Evolutionary conservation across 2,797 vertebrate genomes (phyloP).

Genomic region (Fringilla coelebs): DNA sequence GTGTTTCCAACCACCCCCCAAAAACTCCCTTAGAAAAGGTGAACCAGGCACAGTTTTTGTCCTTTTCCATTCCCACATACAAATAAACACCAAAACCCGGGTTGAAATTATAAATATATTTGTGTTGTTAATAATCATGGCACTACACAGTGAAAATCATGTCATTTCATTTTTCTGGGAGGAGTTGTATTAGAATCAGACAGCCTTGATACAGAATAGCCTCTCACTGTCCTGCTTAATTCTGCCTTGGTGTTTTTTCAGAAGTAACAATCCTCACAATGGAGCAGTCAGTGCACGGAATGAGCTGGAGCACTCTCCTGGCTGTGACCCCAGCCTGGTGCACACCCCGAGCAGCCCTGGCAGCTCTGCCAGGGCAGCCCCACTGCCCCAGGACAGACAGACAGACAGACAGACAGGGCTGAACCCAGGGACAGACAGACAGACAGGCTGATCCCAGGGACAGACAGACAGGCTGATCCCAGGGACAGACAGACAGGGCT

Average conservation of each 20-base stretch:
- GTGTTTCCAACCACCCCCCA: background rate
- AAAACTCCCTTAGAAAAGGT: background rate
- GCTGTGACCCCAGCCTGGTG: background rate
- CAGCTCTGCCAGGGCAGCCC: background rate
- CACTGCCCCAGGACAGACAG: too few species aligned
- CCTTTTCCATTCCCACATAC: background rate
- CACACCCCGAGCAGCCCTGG: background rate
- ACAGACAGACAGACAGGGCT: too few species aligned
- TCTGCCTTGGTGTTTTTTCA: background rate
- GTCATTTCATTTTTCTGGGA: background rate
- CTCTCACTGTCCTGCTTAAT: background rate
- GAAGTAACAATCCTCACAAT: background rate
- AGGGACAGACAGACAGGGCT: too few species aligned
- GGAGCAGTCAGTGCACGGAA: background rate
- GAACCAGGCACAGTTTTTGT: background rate
- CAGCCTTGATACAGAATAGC: background rate
- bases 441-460: too few species aligned
- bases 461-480: too few species aligned
- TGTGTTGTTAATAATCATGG: conserved; percentile 47
- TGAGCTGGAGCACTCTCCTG: background rate
- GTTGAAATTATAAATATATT: conserved; percentile 61
- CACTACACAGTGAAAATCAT: conserved; percentile 55
- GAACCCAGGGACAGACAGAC: too few species aligned
- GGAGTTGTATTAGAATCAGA: background rate
- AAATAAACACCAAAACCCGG: background rate